phyloP scores from a whole-genome alignment of 2,888 invertebrate species.

The Acanthosepion esculentum region DNA sequence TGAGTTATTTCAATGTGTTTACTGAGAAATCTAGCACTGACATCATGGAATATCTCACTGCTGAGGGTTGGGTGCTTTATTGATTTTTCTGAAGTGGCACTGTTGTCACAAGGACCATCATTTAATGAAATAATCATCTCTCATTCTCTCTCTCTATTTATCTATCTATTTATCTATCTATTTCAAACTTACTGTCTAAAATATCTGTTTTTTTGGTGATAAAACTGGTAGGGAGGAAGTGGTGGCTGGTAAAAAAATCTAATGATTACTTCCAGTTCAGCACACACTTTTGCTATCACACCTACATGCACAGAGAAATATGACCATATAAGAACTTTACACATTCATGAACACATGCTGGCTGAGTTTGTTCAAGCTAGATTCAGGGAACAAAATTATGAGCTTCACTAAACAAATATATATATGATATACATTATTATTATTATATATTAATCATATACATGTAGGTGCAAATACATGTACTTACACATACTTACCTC shows the following conservation, averaged over 20 bases:
- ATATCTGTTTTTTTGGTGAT: background rate
- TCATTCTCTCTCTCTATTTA: too few species aligned
- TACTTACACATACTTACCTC: background rate
- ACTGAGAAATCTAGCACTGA: background rate
- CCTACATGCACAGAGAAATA: background rate
- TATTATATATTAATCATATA: background rate
- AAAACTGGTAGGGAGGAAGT: background rate
- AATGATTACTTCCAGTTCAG: background rate
- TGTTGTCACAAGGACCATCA: background rate
- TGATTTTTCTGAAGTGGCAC: conserved; percentile 10
- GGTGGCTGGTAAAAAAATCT: background rate
- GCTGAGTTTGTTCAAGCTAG: background rate
- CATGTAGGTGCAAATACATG: background rate
- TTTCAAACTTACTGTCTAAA: background rate
- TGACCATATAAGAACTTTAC: background rate
- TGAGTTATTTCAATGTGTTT: background rate
- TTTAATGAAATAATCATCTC: background rate
- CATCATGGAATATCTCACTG: background rate
- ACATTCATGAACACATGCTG: background rate
- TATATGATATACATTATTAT: background rate
- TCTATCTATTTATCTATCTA: background rate
- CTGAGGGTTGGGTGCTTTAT: background rate
- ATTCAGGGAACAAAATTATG: background rate
- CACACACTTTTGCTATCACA: background rate
- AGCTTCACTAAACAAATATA: background rate